Base-by-base conservation (phyloP, 2,797 vertebrate species). In the Enteromius viviparus region DNA sequence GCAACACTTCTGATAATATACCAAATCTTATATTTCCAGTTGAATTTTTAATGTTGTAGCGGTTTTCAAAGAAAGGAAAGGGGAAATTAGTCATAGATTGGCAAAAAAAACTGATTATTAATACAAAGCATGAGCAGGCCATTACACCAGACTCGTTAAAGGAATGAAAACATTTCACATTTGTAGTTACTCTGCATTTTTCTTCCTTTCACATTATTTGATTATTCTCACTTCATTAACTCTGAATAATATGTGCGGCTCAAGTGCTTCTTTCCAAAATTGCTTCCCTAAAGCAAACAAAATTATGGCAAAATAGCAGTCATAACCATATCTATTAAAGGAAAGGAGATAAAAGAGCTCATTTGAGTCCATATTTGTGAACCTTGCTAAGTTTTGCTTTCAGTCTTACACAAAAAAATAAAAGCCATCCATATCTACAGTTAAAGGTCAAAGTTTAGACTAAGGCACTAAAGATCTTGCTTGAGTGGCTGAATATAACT, bases 371-470 rank as follows among this genome's bases (percentile, higher is more conserved):
- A 45, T 3, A 74, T 72, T 53, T 69, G 47, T 72, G 76, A 72
- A 51, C 53, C 26, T 34, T 82, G 75, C 58, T 74, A 47, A 10
- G 34, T 66, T 66, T 72, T 53, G 7, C 15, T 40, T 62, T n/a
- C 58, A 8, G 34, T 21, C 71, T 45, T 5, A 10, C 23, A 51
- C 8, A 71, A 26, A 71, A 64, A 23, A 37, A 42, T 4, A 79
- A 6, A 72, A 42, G 11, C 11, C 21, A 58, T n/a, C 10, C 34
- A 32, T 68, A 76, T 82, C 81, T 64, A 51, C 29, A 68, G 32
- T 55, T 55, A 53, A 11, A 53, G 45, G 58, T 75, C 70, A 75
- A 81, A 75, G 70, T 65, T 75, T 74, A 29, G 70, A 40, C 47
- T 53, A 26, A 40, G 17, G 15, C 80, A 55, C 7, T 23, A 68